phyloP scores from a whole-genome alignment of 2,797 vertebrate genomes.

The Aphelocoma californica region DNA sequence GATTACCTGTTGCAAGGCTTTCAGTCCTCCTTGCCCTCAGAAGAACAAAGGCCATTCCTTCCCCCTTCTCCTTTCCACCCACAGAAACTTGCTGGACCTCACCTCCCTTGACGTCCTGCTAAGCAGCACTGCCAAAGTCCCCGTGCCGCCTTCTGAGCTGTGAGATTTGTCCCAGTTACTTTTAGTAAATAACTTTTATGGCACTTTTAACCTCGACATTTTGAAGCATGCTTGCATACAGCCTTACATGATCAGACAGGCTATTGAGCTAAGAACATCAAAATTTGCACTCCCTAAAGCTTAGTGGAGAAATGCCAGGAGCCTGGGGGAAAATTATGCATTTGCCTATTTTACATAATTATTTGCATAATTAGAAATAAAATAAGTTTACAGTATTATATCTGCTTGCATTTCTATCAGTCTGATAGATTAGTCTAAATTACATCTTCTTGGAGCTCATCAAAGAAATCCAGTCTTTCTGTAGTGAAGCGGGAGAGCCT shows the following conservation, averaged over 20 bases:
- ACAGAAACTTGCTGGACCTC: not conserved
- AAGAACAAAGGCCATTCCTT: constrained; percentile 57
- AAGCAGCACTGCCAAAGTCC: not conserved
- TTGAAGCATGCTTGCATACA: not conserved
- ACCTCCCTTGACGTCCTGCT: not conserved
- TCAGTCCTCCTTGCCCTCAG: constrained; percentile 47
- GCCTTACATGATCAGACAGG: constrained; percentile 51
- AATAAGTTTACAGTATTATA: not conserved
- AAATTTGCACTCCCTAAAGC: constrained; percentile 45
- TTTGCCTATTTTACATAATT: constrained; percentile 23
- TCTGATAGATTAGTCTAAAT: constrained; percentile 25
- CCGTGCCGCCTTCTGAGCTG: not conserved
- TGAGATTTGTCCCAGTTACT: not conserved
- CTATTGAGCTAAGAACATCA: constrained; percentile 32
- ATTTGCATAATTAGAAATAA: constrained; percentile 55
- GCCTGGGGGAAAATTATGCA: constrained; percentile 1
- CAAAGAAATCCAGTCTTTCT: not conserved
- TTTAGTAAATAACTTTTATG: not conserved
- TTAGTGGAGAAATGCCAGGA: constrained; percentile 30
- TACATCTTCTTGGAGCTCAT: not conserved
- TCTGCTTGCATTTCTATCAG: constrained; percentile 41
- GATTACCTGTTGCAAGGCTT: constrained; percentile 52
- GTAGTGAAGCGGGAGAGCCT: not conserved
- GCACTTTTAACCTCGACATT: not conserved
- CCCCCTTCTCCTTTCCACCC: not conserved